These are phyloP conservation scores for Caenorhabditis plicata DNA, from an alignment of 2,888 invertebrate genomes.

Conservation along the genomic window DNA sequence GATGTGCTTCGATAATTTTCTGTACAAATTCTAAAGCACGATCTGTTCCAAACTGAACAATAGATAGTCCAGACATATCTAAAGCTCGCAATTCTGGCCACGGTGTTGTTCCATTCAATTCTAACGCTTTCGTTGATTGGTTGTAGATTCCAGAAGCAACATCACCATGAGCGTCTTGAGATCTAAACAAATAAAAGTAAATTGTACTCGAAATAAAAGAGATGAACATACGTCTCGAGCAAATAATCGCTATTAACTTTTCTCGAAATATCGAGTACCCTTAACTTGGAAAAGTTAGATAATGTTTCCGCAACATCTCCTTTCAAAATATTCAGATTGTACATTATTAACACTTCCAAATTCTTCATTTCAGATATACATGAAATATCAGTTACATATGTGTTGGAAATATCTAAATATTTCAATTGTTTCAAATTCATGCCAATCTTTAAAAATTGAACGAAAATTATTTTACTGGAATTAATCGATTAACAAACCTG, in stretches of 20 bases:
- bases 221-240: conserved; percentile 16
- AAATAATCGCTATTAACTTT: conserved; percentile 32
- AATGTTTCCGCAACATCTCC: conserved; percentile 32
- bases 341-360: conserved; percentile 43
- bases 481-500: not conserved
- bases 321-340: conserved; percentile 36
- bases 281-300: conserved; percentile 22
- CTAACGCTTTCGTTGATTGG: conserved; percentile 22
- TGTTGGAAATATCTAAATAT: conserved; percentile 42
- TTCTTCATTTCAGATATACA: conserved; percentile 26
- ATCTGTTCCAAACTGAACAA: conserved; percentile 40
- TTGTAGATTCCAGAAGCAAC: conserved; percentile 36
- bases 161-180: conserved; percentile 33
- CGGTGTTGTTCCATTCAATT: conserved; percentile 13
- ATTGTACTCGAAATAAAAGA: not conserved
- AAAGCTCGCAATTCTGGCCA: conserved; percentile 42
- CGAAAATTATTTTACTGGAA: not conserved
- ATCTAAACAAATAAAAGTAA: conserved; percentile 3
- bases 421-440: conserved; percentile 12
- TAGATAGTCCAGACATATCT: conserved; percentile 47
- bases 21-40: conserved; percentile 32
- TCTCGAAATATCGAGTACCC: conserved; percentile 42
- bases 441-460: conserved; percentile 8
- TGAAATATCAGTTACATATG: conserved; percentile 37
- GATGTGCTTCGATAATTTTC: conserved; percentile 32